These are phyloP conservation scores for Gobius niger DNA, from an alignment of 2,113 vertebrate species.

Conservation along the genomic window DNA sequence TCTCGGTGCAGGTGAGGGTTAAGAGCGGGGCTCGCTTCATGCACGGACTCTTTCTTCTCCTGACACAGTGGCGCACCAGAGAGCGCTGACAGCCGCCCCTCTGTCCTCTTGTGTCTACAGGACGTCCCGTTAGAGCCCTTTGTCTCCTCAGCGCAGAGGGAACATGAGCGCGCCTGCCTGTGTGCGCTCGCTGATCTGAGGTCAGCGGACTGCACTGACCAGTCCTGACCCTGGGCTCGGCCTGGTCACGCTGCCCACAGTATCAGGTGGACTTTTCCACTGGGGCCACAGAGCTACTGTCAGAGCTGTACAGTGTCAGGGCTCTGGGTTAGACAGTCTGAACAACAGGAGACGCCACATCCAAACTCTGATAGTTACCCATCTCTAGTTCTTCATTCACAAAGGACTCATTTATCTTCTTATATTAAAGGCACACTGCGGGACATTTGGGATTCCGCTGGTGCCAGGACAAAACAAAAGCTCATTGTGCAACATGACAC, in stretches of 20 bases:
- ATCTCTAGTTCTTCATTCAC: too few species aligned
- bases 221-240: conserved; percentile 13
- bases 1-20: too few species aligned
- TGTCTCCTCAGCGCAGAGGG: conserved; percentile 2
- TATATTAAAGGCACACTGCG: too few species aligned
- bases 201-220: conserved; percentile 21
- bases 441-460: too few species aligned
- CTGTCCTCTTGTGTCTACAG: conserved; percentile 6
- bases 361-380: too few species aligned
- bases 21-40: too few species aligned
- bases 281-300: conserved; percentile 5
- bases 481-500: too few species aligned
- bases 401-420: too few species aligned
- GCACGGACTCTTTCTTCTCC: too few species aligned
- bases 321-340: neutral
- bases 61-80: too few species aligned
- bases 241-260: neutral
- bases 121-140: neutral
- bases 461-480: too few species aligned
- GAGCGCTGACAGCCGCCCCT: conserved; percentile 11
- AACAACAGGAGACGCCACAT: too few species aligned
- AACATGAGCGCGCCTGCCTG: conserved; percentile 25
- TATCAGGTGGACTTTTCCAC: conserved; percentile 40
- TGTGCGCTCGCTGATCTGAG: conserved; percentile 11
- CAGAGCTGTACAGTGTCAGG: conserved; percentile 14